These are phyloP conservation scores for Helicoverpa armigera DNA, from an alignment of 1,140 invertebrate genomes.

Conservation along the genomic window DNA sequence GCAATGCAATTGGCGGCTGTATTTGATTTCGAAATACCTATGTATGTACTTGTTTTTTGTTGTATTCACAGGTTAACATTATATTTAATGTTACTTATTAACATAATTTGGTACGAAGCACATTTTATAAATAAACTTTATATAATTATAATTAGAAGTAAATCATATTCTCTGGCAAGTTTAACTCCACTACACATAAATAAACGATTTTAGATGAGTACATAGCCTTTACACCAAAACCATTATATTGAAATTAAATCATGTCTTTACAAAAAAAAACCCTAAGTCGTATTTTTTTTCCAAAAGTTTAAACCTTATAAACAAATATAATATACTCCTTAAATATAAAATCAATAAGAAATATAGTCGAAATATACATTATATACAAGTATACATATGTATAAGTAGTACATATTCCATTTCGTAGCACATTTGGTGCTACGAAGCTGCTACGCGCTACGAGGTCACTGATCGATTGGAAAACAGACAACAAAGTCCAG, in stretches of 20 bases:
- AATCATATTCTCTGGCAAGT: no score
- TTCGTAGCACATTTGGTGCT: slow-evolving; percentile 70
- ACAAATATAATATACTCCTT: neutral
- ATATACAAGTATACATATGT: slow-evolving; percentile 57
- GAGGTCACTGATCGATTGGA: slow-evolving; percentile 51
- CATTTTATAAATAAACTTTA: no score
- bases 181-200: no score
- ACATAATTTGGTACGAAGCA: no score
- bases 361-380: slow-evolving; percentile 21
- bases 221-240: no score
- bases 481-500: slow-evolving; percentile 33
- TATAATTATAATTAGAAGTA: no score
- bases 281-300: neutral
- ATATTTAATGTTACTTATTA: no score
- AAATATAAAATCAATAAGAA: neutral
- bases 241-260: neutral
- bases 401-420: slow-evolving; percentile 58
- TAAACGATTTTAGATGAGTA: no score
- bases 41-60: no score
- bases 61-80: no score
- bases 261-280: neutral
- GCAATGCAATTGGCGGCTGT: no score
- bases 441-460: slow-evolving; percentile 72
- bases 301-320: neutral
- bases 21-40: no score